These are phyloP conservation scores for Sceloporus tristichus DNA, from an alignment of 2,113 vertebrate genomes.

Conservation along the genomic window DNA sequence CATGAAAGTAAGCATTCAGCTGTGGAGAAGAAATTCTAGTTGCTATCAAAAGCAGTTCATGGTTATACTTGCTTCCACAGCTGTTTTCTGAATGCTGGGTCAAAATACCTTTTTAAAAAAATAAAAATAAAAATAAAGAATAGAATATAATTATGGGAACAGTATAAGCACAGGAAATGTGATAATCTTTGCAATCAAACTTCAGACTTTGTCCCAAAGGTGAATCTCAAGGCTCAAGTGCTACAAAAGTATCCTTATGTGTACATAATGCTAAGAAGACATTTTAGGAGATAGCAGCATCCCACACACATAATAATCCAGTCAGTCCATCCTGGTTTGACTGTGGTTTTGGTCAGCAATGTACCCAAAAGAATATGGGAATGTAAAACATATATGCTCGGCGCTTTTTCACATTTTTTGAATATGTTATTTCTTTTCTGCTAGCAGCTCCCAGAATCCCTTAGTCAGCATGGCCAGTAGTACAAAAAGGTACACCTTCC, in stretches of 20 bases:
- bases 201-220: conserved; percentile 19
- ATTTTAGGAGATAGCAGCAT: not conserved
- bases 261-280: not conserved
- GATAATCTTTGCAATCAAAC: not conserved
- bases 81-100: not conserved
- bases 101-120: not conserved
- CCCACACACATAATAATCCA: not conserved
- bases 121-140: too few relatives aligned
- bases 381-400: not conserved
- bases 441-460: not conserved
- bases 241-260: not conserved
- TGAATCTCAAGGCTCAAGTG: not conserved
- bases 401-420: not conserved
- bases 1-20: not conserved
- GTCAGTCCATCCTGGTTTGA: not conserved
- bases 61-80: not conserved
- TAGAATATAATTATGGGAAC: not conserved
- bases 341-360: not conserved
- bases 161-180: not conserved
- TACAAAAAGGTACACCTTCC: not conserved
- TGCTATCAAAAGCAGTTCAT: conserved; percentile 19
- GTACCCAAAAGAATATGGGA: not conserved
- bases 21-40: conserved; percentile 48
- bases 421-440: not conserved
- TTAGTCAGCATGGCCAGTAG: too few relatives aligned